Percentiles rank a stretch among this genome's conserved stretches.
phyloP scores from a whole-genome alignment of 2,113 vertebrate genomes.

The human region GRCh38 chr13:93012001-93012500 shows the following conservation, averaged over 20 bases:
- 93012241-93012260: neutral
- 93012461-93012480: slow-evolving; percentile 67
- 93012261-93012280: neutral
- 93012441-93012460: slow-evolving; percentile 62
- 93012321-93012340: neutral
- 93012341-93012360: neutral
- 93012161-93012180: neutral
- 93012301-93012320: neutral
- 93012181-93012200: neutral
- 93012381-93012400: slow-evolving; percentile 12
- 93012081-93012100: neutral
- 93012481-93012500: slow-evolving; percentile 66
- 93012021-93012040: neutral
- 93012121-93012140: neutral
- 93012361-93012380: neutral
- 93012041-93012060: neutral
- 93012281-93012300: neutral
- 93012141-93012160: neutral
- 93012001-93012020: neutral
- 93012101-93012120: neutral
- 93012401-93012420: slow-evolving; percentile 43
- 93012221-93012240: neutral
- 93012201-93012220: neutral
- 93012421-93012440: slow-evolving; percentile 24
- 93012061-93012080: neutral